Conservation (phyloP, 2,113 vertebrate species). For the Oncorhynchus kisutch region DNA sequence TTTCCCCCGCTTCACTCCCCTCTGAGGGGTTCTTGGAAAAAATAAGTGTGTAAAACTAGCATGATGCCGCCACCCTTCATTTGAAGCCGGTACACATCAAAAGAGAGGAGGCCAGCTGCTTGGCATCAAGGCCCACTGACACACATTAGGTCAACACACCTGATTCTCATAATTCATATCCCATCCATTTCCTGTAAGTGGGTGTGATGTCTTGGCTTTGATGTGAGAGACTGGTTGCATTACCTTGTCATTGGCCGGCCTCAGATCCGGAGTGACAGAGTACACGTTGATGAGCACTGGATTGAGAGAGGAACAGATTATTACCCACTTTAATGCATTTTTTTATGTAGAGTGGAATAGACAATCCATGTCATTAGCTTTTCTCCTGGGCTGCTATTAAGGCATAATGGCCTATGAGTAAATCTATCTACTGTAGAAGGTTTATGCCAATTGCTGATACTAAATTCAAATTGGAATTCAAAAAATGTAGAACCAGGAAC, state of each 20-base stretch:
- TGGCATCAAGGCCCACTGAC: background rate
- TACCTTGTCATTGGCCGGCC: constrained; percentile 84
- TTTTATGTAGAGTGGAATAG: background rate
- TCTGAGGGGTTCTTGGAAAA: constrained; percentile 10
- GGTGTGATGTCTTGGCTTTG: background rate
- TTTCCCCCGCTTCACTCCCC: constrained; percentile 18
- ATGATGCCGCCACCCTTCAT: background rate
- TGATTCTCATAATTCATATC: background rate
- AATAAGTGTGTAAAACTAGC: background rate
- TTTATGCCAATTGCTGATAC: background rate
- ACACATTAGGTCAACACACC: constrained; percentile 1
- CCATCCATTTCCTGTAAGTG: background rate
- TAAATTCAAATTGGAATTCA: no score
- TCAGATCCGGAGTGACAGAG: constrained; percentile 83
- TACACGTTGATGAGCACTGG: constrained; percentile 88
- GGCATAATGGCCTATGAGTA: background rate
- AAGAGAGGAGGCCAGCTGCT: background rate
- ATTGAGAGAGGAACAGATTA: constrained; percentile 25
- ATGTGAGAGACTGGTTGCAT: background rate
- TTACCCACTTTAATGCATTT: background rate
- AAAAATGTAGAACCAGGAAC: no score
- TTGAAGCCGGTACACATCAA: background rate
- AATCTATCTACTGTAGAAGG: background rate
- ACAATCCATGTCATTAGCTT: background rate
- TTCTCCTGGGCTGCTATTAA: no score